These are phyloP conservation scores for Smutsia gigantea DNA, from an alignment of 2,797 vertebrate species.

Conservation along the genomic window DNA sequence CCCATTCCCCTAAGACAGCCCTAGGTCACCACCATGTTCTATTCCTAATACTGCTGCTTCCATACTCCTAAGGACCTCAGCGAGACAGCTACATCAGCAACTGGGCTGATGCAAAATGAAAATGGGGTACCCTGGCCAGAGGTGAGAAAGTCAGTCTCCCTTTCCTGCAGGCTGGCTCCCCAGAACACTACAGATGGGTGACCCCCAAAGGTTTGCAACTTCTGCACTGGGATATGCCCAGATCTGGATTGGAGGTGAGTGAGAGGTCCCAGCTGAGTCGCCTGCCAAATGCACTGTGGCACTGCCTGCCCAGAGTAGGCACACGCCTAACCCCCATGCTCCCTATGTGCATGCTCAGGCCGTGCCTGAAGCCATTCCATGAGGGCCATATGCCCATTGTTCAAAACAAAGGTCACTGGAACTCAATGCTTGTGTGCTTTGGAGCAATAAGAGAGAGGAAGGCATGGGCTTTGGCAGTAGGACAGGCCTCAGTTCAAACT, in stretches of 20 bases:
- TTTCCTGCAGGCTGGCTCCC: background rate
- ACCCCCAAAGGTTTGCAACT: background rate
- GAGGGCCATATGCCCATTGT: background rate
- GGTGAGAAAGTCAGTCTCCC: background rate
- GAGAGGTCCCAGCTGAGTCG: background rate
- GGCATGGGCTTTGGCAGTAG: background rate
- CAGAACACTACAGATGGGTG: background rate
- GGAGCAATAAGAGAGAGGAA: background rate
- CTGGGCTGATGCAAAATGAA: background rate
- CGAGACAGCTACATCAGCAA: background rate
- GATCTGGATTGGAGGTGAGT: background rate
- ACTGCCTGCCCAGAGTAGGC: background rate
- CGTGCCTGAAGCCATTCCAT: no score
- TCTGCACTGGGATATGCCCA: background rate
- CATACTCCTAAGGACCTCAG: background rate
- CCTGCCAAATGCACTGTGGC: background rate
- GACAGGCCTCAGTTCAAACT: background rate
- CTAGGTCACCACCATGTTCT: no score
- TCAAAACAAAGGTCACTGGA: background rate
- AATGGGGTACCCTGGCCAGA: background rate
- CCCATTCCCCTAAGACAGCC: background rate
- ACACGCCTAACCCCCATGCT: background rate
- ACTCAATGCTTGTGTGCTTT: background rate
- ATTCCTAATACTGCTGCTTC: background rate
- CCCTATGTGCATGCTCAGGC: background rate